Base-by-base conservation (phyloP, 2,113 vertebrate species). In the Scolopax mira region DNA sequence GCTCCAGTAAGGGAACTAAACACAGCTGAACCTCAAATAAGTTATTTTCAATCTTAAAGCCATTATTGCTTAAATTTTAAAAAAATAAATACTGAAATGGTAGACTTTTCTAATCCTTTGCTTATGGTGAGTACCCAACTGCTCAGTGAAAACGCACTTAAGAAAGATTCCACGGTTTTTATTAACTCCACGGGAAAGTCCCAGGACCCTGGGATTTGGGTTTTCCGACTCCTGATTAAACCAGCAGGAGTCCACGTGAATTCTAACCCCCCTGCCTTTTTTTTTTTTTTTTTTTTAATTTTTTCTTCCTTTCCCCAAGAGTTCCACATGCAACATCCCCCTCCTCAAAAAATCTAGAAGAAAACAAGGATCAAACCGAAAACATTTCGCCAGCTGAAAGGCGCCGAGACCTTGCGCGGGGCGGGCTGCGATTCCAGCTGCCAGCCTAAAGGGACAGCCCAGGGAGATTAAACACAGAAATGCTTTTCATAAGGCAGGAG, bases 381-480 rank as follows among this genome's bases (percentile, higher is more conserved):
- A 89, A 78, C 14, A 28, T 58, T 93, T 72, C 3, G 1, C 79
- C 62, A 88, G 66, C 79, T 81, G 79, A 88, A 91, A 70, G 39
- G 85, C 35, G 3, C 28, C 7, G 28, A 57, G 90, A 79, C 69
- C 69, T 79, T 31, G 64, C 1, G 0, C 1, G 1, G 79, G 80
- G 79, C 3, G 24, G 89, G 92, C 85, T 52, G 83, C 12, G 23
- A 42, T 69, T 90, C 85, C 85, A 96, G 93, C 94, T 92, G 85
- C 92, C 93, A 88, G 91, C 78, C 64, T 79, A 39, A 60, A 94
- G 92, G 85, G 85, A 96, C 1, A 13, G 79, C 35, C 2, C 3
- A 61, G 78, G 65, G 84, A 95, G 90, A 91, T 82, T 93, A 92
- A 91, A 92, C 31, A 82, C 93, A 96, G 95, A 93, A 90, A 94